phyloP scores from a whole-genome alignment of 2,113 vertebrate genomes.

The Lophotis ruficrista region DNA sequence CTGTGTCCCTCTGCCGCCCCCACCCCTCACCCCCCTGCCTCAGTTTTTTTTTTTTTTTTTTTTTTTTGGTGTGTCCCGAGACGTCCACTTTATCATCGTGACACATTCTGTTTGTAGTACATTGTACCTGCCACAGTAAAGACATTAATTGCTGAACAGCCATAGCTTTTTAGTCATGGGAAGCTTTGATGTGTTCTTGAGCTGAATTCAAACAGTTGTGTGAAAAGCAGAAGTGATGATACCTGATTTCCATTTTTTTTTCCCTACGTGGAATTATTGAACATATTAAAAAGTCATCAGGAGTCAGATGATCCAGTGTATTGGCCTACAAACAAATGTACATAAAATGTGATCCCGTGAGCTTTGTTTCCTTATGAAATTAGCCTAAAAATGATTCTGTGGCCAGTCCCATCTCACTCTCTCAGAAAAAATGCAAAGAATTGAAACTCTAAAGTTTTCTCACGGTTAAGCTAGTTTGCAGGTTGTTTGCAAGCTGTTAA shows the following conservation, averaged over 20 bases:
- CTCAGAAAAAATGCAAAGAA: rapidly evolving
- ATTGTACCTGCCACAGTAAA: background rate
- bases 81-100: background rate
- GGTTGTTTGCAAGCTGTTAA: background rate
- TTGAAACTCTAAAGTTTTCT: background rate
- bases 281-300: background rate
- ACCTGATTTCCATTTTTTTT: background rate
- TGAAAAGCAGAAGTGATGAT: background rate
- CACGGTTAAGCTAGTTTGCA: background rate
- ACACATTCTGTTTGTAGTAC: background rate
- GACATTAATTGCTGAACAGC: background rate
- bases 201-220: background rate
- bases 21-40: too few species aligned
- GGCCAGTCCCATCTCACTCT: background rate
- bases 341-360: background rate
- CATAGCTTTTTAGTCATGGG: background rate
- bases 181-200: background rate
- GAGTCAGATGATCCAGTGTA: background rate
- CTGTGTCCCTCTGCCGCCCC: background rate
- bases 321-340: background rate
- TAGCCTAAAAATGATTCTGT: background rate
- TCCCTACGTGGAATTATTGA: background rate
- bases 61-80: background rate
- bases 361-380: background rate
- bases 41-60: background rate